These are phyloP conservation scores for Haliclona indistincta DNA, from an alignment of 37 sponge, comb jelly and placozoan species.

Conservation along the genomic window DNA sequence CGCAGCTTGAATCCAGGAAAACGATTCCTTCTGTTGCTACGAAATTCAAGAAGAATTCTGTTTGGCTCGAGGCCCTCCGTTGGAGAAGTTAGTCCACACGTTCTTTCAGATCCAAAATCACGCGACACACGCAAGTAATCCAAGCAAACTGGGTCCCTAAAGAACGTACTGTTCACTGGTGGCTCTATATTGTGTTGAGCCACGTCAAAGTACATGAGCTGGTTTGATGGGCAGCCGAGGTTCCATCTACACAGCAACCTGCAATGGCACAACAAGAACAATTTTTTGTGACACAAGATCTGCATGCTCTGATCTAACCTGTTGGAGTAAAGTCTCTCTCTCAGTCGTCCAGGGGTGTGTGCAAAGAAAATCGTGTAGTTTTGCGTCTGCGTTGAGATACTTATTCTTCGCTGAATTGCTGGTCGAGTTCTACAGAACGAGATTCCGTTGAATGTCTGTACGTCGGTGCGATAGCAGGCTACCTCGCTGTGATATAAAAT, in stretches of 20 bases:
- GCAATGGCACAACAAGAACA: neutral
- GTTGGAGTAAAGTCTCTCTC: conserved; percentile 22
- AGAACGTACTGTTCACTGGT: neutral
- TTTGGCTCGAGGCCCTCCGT: conserved; percentile 29
- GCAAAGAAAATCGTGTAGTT: conserved; percentile 33
- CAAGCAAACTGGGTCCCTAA: conserved; percentile 31
- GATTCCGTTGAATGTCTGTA: neutral
- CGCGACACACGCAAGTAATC: conserved; percentile 34
- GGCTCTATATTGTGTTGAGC: conserved; percentile 37
- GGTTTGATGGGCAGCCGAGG: conserved; percentile 21
- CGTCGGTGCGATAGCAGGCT: neutral
- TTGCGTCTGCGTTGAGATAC: neutral
- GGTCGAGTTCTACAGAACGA: neutral
- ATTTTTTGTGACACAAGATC: too few relatives aligned
- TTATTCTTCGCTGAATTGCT: neutral
- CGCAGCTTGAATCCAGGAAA: conserved; percentile 44
- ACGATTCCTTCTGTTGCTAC: conserved; percentile 24
- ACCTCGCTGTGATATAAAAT: neutral
- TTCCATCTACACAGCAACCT: conserved; percentile 50
- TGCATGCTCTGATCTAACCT: conserved; percentile 7
- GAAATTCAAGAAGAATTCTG: conserved; percentile 26
- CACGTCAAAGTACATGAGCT: conserved; percentile 34
- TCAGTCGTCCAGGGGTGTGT: conserved; percentile 34
- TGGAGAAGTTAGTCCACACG: conserved; percentile 7
- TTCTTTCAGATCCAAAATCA: conserved; percentile 28